Percentiles rank a stretch among this genome's conserved stretches.
Conservation (phyloP, 2,888 invertebrate species). For the Meliscaeva auricollis region DNA sequence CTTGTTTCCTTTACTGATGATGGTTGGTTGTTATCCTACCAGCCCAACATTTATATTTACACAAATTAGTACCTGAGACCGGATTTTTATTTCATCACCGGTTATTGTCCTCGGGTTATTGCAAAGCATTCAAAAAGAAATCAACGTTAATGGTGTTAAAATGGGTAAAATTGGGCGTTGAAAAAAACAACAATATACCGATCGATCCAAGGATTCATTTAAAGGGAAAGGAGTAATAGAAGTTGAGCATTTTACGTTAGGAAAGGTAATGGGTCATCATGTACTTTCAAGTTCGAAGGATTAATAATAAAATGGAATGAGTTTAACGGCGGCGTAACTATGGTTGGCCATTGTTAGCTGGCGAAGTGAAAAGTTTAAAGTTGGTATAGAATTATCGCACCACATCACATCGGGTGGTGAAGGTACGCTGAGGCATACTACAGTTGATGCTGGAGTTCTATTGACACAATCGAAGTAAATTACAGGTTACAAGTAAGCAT, state of each 20-base stretch:
- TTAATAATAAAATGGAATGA: not conserved
- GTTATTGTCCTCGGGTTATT: conserved; percentile 77
- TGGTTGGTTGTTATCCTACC: conserved; percentile 52
- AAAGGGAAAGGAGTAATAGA: not conserved
- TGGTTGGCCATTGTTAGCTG: conserved; percentile 1
- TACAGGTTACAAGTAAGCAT: conserved; percentile 33
- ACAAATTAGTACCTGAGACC: conserved; percentile 75
- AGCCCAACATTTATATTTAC: conserved; percentile 63
- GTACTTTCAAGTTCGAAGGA: not conserved
- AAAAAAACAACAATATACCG: conserved; percentile 65
- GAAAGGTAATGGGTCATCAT: conserved; percentile 4
- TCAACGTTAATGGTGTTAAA: conserved; percentile 78
- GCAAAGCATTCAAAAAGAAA: conserved; percentile 78
- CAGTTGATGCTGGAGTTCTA: conserved; percentile 44
- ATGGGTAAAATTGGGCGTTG: conserved; percentile 76
- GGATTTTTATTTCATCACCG: conserved; percentile 76
- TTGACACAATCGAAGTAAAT: conserved; percentile 52
- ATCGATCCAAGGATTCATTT: conserved; percentile 1
- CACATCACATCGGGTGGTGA: conserved; percentile 21
- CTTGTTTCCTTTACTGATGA: conserved; percentile 25
- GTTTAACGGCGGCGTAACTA: not conserved
- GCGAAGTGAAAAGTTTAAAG: not conserved
- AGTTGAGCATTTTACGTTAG: conserved; percentile 17
- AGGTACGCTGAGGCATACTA: conserved; percentile 6
- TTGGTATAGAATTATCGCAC: conserved; percentile 32